Base-by-base conservation (phyloP, 1,140 invertebrate species). In the Neomicropteryx cornuta region DNA sequence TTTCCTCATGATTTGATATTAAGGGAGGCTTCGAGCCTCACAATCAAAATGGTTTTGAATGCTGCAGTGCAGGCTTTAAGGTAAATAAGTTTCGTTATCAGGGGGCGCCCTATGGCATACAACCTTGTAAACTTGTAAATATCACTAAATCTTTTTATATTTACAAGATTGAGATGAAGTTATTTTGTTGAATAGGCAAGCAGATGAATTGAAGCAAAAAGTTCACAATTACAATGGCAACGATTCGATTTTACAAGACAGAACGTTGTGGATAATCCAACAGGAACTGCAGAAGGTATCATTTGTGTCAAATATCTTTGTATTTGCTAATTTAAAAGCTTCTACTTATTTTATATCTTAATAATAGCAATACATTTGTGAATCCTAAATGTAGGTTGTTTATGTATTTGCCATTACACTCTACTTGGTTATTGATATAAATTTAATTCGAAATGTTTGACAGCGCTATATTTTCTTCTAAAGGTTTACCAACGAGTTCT, bases 401-500 rank as follows among this genome's bases (percentile, higher is more conserved):
- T 8, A 27, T 27, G 13, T 8, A 27, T 8, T 8, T 13, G 14
- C n/a, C n/a, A 5, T 13, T 14, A 32, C 5, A 32, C 14, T 32
- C n/a, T 32, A 32, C 14, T 19, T 19, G 18, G 18, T 18, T 34
- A 16, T 34, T 4, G 18, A 19, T 34, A 34, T 34, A 5, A 18
- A 5, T 18, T 5, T 5, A 6, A 19, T 11, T 11, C 18, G 11
- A 34, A 34, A 13, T 34, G 6, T 19, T 11, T 27, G 22, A 18
- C 24, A 31, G 3, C 1, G 19, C 13, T 29, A 20, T 32, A 29
- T 33, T 38, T 33, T 17, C 11, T 23, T 24, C 58, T 56, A 29
- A 30, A 68, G 63, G 50, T 60, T 35, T 89, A 87, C 60, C 83
- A 87, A 56, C 80, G 84, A 59, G 73, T 89, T 16, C 62, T 91